Evolutionary conservation across 2,888 invertebrate species (phyloP).

Genomic region (Clistopyga incitator): DNA sequence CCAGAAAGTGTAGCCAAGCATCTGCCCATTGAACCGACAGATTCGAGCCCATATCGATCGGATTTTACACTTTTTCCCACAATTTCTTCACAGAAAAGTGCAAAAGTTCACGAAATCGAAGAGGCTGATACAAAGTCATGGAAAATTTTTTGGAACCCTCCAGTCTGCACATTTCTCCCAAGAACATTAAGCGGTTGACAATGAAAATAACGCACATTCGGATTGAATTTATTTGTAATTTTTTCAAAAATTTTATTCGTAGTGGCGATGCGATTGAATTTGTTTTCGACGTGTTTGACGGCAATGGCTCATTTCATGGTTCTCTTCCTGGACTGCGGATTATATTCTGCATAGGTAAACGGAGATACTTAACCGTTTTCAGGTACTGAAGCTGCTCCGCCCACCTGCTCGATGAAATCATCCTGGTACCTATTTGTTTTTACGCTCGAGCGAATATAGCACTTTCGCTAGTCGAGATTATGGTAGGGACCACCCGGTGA

Average conservation of each 20-base stretch:
- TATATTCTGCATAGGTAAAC: conserved; percentile 1
- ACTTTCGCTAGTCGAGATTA: background rate
- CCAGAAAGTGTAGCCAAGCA: conserved; percentile 51
- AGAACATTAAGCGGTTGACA: background rate
- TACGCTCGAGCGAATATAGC: conserved; percentile 12
- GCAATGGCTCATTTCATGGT: conserved; percentile 1
- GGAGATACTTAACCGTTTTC: background rate
- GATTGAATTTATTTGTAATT: no score
- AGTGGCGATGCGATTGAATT: no score
- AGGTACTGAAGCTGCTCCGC: conserved; percentile 6
- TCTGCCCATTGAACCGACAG: conserved; percentile 51
- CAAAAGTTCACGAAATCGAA: conserved; percentile 10
- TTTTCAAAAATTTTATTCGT: no score
- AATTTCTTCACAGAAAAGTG: conserved; percentile 21
- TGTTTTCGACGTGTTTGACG: background rate
- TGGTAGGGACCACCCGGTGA: conserved; percentile 21
- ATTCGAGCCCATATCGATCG: conserved; percentile 48
- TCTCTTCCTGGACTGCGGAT: background rate
- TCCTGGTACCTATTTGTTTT: background rate
- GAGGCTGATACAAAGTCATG: background rate
- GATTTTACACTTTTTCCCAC: conserved; percentile 27
- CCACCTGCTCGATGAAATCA: conserved; percentile 27
- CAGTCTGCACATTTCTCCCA: background rate
- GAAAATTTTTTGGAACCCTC: conserved; percentile 7
- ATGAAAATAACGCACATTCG: background rate